Conservation (phyloP, 2,888 invertebrate genomes). For the Cosmorhoe ocellata region DNA sequence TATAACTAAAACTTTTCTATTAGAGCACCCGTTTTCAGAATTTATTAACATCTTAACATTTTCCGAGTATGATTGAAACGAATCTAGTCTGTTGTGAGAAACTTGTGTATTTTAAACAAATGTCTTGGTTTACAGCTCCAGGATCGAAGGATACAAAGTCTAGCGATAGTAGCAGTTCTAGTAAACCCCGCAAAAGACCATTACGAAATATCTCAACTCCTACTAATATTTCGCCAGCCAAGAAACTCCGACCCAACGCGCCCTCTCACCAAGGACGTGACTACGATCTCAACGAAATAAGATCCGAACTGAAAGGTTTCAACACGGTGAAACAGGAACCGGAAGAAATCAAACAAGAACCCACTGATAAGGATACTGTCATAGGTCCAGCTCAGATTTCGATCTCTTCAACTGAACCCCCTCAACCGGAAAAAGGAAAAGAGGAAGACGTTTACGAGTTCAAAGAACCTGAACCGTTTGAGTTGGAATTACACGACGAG, state of each 20-base stretch:
- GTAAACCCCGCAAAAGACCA: conserved; percentile 70
- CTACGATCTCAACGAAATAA: conserved; percentile 92
- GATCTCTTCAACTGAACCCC: conserved; percentile 45
- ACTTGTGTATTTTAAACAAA: background rate
- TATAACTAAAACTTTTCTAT: too few relatives aligned
- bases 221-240: conserved; percentile 60
- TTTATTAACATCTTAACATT: too few relatives aligned
- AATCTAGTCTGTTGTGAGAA: too few relatives aligned
- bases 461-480: conserved; percentile 94
- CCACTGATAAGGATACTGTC: conserved; percentile 49
- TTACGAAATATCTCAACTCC: conserved; percentile 62
- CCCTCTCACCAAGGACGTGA: conserved; percentile 81
- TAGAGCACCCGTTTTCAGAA: too few relatives aligned
- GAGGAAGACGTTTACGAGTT: conserved; percentile 91
- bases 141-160: conserved; percentile 68
- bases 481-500: conserved; percentile 87
- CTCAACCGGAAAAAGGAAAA: conserved; percentile 61
- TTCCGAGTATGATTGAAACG: too few relatives aligned
- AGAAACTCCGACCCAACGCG: conserved; percentile 57
- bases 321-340: conserved; percentile 76
- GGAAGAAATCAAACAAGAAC: conserved; percentile 64
- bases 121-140: conserved; percentile 45
- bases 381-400: conserved; percentile 35
- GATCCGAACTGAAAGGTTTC: conserved; percentile 92
- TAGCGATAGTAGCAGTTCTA: conserved; percentile 69